Percentiles rank a stretch among this genome's conserved stretches.
phyloP scores from a whole-genome alignment of 2,797 vertebrate genomes.

The Tapirus indicus region DNA sequence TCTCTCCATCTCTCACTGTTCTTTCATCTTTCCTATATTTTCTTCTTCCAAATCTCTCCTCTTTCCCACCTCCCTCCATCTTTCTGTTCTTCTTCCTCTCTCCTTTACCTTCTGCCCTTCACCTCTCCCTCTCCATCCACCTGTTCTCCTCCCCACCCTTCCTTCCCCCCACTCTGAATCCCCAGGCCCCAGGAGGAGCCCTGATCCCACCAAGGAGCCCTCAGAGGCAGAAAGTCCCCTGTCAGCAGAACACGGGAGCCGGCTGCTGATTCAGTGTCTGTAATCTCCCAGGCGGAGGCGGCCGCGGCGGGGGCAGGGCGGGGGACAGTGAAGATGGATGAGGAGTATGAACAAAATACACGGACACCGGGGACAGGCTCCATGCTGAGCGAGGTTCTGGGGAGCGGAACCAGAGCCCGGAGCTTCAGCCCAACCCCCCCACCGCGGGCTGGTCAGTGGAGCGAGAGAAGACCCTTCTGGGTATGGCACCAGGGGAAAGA shows the following conservation, averaged over 20 bases:
- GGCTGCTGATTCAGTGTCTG: conserved; percentile 85
- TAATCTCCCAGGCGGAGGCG: conserved; percentile 78
- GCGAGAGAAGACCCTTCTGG: neutral
- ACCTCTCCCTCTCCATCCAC: neutral
- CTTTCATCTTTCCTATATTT: neutral
- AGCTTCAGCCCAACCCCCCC: neutral
- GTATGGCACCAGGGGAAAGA: neutral
- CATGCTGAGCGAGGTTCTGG: neutral
- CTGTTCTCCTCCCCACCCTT: neutral
- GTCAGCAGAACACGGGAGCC: conserved; percentile 79
- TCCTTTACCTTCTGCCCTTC: neutral
- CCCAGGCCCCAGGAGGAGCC: conserved; percentile 29
- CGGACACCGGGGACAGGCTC: conserved; percentile 49
- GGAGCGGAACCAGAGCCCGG: conserved; percentile 19
- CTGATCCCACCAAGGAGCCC: conserved; percentile 67
- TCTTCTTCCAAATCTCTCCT: neutral
- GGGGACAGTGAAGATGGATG: conserved; percentile 75
- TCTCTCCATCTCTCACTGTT: neutral
- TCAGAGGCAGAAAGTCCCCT: conserved; percentile 74
- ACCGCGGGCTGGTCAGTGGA: neutral
- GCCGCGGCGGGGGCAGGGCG: neutral
- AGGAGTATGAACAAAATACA: conserved; percentile 67
- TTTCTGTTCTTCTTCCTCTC: neutral
- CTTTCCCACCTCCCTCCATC: neutral
- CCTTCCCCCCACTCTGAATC: neutral